Percentiles rank a stretch among this genome's conserved stretches.
These are phyloP conservation scores for Hydrotaea cyrtoneurina DNA, from an alignment of 2,888 invertebrate species.

Conservation along the genomic window DNA sequence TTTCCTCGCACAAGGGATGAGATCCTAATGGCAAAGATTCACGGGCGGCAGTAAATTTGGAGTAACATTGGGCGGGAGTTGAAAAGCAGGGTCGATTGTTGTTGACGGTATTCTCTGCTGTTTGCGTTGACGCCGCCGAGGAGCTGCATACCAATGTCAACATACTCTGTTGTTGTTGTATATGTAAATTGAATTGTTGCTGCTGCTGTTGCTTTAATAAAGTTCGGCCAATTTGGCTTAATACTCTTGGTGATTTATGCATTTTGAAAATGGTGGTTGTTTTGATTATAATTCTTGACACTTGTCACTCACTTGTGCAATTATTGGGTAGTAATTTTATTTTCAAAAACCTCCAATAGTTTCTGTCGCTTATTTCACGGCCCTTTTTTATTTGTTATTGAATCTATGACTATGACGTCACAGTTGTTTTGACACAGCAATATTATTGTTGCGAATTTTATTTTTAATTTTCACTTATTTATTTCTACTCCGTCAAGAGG, in stretches of 20 bases:
- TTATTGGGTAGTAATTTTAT: too few species aligned
- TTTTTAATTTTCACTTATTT: too few species aligned
- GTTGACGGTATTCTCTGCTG: background rate
- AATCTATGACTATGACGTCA: conserved; percentile 68
- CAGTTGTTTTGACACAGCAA: conserved; percentile 45
- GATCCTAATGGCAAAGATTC: conserved; percentile 62
- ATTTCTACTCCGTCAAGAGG: too few species aligned
- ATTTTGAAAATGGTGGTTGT: too few species aligned
- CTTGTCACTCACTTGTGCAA: too few species aligned
- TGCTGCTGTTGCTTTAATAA: conserved; percentile 52
- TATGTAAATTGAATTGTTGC: conserved; percentile 31
- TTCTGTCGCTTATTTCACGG: too few species aligned
- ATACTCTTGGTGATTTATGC: conserved; percentile 55
- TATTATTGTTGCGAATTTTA: too few species aligned
- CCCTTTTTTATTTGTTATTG: too few species aligned
- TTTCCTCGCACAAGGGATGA: conserved; percentile 84
- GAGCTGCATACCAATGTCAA: conserved; percentile 46
- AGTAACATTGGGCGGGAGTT: conserved; percentile 66
- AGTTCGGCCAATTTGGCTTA: conserved; percentile 58
- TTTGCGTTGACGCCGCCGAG: background rate
- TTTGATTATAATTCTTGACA: too few species aligned
- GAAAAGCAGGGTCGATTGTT: background rate
- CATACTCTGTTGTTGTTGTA: conserved; percentile 45
- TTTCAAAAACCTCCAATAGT: too few species aligned
- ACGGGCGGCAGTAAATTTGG: conserved; percentile 71